Evolutionary conservation across 2,797 vertebrate species (phyloP), one percentile per base, ranked within the genome.

Genomic region (Gallinago nigripennis): DNA sequence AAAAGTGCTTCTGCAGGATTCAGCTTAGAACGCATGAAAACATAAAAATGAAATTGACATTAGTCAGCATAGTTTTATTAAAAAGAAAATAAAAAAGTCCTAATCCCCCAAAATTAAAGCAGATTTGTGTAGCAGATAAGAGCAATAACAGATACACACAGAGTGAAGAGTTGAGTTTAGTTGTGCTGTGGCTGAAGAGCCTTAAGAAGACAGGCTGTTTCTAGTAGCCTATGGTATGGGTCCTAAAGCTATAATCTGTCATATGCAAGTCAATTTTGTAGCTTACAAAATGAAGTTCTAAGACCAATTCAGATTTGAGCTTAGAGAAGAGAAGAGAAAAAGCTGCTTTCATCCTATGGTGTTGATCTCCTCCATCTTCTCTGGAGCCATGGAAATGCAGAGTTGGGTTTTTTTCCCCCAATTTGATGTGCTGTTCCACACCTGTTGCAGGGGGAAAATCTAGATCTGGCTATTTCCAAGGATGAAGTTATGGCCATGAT

Each of bases 401-500:
- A 65, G 43, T 9, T 35, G 45, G 45, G 45, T 20, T 90, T 66
- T 43, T 48, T 48, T 24, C 53, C 80, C 80, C 39, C 11, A 3
- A 30, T 45, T 28, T 86, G 51, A 82, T 78, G 33, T 63, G 43
- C 37, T 63, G 4, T 20, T 93, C 28, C 37, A 35, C 53, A 11
- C 91, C 51, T 89, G 2, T 97, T 97, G 77, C 95, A 99, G 99
- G 99, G 99, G 3, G 99, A 99, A 89, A 99, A 99, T 96, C 97
- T 99, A 96, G 99, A 99, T 97, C 97, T 99, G 71, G 99, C 99
- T 12, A 99, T 99, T 94, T 98, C 97, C 41, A 99, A 99, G 97
- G 99, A 99, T 25, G 99, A 99, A 98, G 99, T 99, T 92, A 98
- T 99, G 91, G 99, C 99, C 63, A 97, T 99, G 98, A 98, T 99